Conservation (phyloP, 2,113 vertebrate genomes). For the Bungarus multicinctus region DNA sequence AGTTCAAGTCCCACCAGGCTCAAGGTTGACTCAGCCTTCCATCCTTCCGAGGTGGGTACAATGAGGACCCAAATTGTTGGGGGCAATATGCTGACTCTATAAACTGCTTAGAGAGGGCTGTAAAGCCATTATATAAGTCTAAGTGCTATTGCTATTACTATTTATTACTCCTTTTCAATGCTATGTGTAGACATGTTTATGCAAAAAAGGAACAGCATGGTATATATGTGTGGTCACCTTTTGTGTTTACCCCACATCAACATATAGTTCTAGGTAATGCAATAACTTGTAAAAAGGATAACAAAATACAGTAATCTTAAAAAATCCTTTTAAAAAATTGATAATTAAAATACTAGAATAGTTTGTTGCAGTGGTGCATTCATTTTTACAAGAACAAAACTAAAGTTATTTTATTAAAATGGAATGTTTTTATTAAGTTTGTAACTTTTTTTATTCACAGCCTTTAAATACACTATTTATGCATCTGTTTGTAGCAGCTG, state of each 20-base stretch:
- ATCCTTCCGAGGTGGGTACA: too few species aligned
- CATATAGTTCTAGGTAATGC: neutral
- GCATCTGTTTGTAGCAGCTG: conserved; percentile 84
- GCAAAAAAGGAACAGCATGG: neutral
- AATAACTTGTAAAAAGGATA: neutral
- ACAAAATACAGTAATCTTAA: neutral
- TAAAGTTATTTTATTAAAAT: neutral
- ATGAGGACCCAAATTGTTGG: too few species aligned
- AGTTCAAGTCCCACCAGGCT: too few species aligned
- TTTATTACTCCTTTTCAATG: neutral
- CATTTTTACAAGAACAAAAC: neutral
- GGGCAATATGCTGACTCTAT: too few species aligned
- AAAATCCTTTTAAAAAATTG: neutral
- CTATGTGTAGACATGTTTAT: neutral
- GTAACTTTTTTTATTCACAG: conserved; percentile 59
- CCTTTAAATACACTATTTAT: conserved; percentile 89
- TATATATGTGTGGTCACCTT: neutral
- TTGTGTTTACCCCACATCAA: neutral
- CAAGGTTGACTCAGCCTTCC: too few species aligned
- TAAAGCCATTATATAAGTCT: too few species aligned
- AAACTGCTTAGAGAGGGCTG: too few species aligned
- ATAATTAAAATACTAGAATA: neutral
- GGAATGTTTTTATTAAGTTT: neutral
- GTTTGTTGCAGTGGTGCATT: neutral
- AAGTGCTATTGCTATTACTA: too few species aligned